Conservation (phyloP, 53 echinoderm and acorn worm genomes). For the Arbacia lixula region DNA sequence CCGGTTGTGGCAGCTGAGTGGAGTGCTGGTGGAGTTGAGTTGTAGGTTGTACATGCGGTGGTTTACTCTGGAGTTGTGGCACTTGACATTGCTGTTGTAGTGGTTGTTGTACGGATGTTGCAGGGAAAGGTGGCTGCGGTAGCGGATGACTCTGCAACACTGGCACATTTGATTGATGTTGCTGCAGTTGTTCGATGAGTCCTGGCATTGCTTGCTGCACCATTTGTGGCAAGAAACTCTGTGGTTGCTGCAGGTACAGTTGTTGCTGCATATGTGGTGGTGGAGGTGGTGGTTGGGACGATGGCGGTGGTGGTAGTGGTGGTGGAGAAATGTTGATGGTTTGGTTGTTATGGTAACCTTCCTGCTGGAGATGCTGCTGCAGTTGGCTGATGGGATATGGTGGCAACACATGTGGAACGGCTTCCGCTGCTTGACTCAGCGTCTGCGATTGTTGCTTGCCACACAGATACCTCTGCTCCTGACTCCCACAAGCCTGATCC, state of each 20-base stretch:
- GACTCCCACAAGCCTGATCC: too few relatives aligned
- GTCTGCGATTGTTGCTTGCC: too few relatives aligned
- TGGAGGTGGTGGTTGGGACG: neutral
- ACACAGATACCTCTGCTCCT: too few relatives aligned
- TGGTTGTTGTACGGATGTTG: neutral
- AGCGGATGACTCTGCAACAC: neutral
- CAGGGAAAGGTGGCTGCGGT: neutral
- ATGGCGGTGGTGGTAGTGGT: neutral
- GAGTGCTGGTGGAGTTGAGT: neutral
- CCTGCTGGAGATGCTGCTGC: slow-evolving; percentile 8
- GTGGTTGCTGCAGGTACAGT: neutral
- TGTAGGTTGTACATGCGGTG: neutral
- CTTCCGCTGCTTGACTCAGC: too few relatives aligned
- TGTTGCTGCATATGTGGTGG: neutral
- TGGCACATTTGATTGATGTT: neutral
- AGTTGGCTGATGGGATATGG: neutral
- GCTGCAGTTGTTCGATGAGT: too few relatives aligned
- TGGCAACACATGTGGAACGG: neutral
- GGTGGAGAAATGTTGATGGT: neutral
- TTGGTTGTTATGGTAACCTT: neutral
- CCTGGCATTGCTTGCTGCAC: neutral
- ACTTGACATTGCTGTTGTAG: neutral
- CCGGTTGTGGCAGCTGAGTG: neutral
- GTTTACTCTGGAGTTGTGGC: neutral
- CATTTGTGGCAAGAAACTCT: neutral